These are phyloP conservation scores for Perizoma affinitatum DNA, from an alignment of 2,888 invertebrate genomes.

Conservation along the genomic window DNA sequence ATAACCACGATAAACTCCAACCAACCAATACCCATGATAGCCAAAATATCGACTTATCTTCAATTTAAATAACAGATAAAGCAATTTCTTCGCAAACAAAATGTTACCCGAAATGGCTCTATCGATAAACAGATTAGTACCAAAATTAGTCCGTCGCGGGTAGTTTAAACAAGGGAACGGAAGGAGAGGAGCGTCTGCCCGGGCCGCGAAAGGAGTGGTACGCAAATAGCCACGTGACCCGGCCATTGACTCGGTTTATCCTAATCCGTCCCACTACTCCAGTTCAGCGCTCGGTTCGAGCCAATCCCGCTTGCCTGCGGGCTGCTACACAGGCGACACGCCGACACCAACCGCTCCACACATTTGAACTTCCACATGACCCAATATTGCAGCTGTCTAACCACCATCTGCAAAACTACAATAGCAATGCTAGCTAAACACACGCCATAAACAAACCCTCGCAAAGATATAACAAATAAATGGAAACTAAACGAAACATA, in stretches of 20 bases:
- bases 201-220: conserved; percentile 63
- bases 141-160: conserved; percentile 72
- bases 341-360: conserved; percentile 44
- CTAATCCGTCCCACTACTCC: conserved; percentile 84
- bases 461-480: conserved; percentile 34
- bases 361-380: conserved; percentile 63
- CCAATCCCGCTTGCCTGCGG: conserved; percentile 44
- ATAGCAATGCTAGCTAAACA: conserved; percentile 23
- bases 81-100: conserved; percentile 33
- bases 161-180: conserved; percentile 70
- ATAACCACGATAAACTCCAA: conserved; percentile 24
- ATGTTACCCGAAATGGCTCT: conserved; percentile 44
- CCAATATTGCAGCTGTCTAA: conserved; percentile 57
- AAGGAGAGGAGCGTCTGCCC: conserved; percentile 55
- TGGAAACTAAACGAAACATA: conserved; percentile 40
- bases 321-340: conserved; percentile 1
- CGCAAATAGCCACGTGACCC: conserved; percentile 82
- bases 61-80: conserved; percentile 26
- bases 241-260: conserved; percentile 83
- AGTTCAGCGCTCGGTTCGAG: conserved; percentile 63
- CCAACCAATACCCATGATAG: conserved; percentile 19
- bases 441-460: conserved; percentile 22
- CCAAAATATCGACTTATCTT: conserved; percentile 19
- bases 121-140: conserved; percentile 67
- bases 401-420: conserved; percentile 44